Evolutionary conservation across 2,113 vertebrate genomes (phyloP).

Genomic region (Entosphenus tridentatus): DNA sequence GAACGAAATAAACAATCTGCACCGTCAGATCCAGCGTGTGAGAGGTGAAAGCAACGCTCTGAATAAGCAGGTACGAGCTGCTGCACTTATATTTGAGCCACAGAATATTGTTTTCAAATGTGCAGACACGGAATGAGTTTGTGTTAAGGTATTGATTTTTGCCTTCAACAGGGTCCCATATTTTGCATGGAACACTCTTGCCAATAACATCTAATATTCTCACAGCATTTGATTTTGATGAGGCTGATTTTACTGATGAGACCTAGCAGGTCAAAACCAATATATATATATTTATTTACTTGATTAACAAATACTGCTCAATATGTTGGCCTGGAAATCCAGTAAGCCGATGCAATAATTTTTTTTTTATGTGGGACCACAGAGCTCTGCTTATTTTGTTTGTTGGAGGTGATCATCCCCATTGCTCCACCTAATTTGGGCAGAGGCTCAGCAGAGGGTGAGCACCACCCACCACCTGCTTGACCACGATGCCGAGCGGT

Average conservation of each 20-base stretch:
- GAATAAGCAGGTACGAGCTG: constrained; percentile 38
- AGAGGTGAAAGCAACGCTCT: constrained; percentile 37
- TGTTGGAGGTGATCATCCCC: not conserved
- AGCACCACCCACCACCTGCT: not conserved
- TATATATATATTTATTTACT: no score
- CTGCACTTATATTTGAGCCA: not conserved
- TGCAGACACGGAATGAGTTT: no score
- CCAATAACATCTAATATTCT: no score
- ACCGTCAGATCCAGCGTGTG: constrained; percentile 39
- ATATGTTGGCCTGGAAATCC: no score
- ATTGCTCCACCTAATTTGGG: not conserved
- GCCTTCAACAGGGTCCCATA: no score
- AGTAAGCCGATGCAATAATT: no score
- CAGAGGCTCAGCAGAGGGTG: not conserved
- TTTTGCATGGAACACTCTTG: no score
- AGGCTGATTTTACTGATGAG: no score
- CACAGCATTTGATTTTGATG: no score
- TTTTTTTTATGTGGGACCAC: not conserved
- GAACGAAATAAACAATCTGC: constrained; percentile 46
- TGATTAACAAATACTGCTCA: no score
- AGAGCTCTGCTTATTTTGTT: not conserved
- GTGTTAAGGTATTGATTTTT: no score
- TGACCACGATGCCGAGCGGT: not conserved
- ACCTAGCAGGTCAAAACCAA: no score
- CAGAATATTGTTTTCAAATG: not conserved